These are phyloP conservation scores for Plutella xylostella DNA, from an alignment of 2,888 invertebrate genomes.

Conservation along the genomic window DNA sequence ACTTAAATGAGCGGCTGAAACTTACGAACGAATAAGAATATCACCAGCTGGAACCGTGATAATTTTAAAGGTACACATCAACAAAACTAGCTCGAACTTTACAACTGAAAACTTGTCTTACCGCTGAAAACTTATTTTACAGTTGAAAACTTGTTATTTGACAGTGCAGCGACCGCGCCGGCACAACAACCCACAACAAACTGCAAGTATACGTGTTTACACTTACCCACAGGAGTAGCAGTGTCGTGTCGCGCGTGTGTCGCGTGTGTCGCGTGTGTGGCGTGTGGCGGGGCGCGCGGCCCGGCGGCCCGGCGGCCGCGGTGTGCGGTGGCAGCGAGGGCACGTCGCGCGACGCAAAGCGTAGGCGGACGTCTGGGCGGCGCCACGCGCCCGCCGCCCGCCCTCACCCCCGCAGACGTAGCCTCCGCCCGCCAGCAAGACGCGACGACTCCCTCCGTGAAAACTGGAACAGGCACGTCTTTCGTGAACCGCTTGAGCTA, in stretches of 20 bases:
- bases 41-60: too few species aligned
- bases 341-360: constrained; percentile 52
- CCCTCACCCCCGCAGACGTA: constrained; percentile 20
- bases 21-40: too few species aligned
- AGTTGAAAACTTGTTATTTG: too few species aligned
- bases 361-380: constrained; percentile 53
- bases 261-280: neutral
- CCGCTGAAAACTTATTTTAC: too few species aligned
- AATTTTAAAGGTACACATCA: too few species aligned
- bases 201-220: too few species aligned
- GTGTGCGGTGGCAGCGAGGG: constrained; percentile 25
- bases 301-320: constrained; percentile 65
- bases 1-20: too few species aligned
- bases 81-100: too few species aligned
- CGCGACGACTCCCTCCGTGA: neutral
- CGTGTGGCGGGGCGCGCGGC: constrained; percentile 21
- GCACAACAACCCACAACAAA: too few species aligned
- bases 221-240: too few species aligned
- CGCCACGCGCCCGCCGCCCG: constrained; percentile 22
- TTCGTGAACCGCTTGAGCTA: neutral
- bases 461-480: neutral
- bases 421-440: neutral
- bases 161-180: too few species aligned
- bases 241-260: neutral
- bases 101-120: too few species aligned